These are phyloP conservation scores for Falco peregrinus DNA, from an alignment of 2,797 vertebrate species.

Conservation along the genomic window DNA sequence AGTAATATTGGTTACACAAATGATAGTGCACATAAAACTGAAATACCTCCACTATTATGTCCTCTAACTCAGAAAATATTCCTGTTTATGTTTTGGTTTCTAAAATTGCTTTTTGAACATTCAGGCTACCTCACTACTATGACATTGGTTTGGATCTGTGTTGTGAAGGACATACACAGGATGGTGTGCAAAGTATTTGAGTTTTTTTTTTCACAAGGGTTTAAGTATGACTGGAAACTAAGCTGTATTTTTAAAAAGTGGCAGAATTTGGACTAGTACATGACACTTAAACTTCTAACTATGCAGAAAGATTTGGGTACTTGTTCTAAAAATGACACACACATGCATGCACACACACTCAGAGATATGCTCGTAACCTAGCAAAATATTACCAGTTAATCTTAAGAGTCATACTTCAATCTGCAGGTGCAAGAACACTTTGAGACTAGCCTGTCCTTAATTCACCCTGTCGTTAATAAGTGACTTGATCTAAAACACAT, in stretches of 20 bases:
- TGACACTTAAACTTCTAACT: not conserved
- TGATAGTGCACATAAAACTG: not conserved
- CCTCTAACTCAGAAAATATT: not conserved
- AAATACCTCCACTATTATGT: not conserved
- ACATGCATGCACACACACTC: not conserved
- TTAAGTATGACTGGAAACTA: not conserved
- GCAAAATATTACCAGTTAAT: not conserved
- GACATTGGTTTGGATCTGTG: not conserved
- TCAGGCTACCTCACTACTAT: not conserved
- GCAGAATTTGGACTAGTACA: not conserved
- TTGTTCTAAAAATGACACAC: not conserved
- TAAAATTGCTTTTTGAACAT: not conserved
- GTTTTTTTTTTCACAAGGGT: not conserved
- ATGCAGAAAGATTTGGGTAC: not conserved
- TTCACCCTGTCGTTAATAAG: constrained; percentile 11
- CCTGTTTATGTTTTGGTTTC: not conserved
- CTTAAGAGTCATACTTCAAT: constrained; percentile 31
- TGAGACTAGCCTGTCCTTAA: constrained; percentile 1
- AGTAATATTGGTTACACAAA: not conserved
- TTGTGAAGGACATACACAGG: not conserved
- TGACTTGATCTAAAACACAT: not conserved
- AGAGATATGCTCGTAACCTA: not conserved
- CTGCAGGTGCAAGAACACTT: constrained; percentile 26
- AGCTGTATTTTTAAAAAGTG: not conserved
- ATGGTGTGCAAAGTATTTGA: not conserved